A percentile compares a stretch with the other conserved stretches of the same genome.
Evolutionary conservation across 2,797 vertebrate genomes (phyloP).

Genomic region (Tapirus indicus): DNA sequence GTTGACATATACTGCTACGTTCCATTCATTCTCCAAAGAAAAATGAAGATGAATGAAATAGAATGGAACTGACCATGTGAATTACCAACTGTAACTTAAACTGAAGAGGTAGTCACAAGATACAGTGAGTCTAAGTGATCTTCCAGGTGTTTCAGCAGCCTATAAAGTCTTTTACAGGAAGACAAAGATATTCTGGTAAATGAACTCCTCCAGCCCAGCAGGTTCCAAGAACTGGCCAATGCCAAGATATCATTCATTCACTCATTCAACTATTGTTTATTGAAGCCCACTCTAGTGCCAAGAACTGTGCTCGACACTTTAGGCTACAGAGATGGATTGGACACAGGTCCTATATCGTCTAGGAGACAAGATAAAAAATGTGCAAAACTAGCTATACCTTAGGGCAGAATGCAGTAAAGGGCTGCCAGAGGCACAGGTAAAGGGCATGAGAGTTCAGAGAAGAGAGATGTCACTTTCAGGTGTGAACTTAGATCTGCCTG

Average conservation of each 20-base stretch:
- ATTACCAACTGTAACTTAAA: not conserved
- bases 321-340: not conserved
- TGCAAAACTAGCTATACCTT: not conserved
- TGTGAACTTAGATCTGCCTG: not conserved
- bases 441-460: not conserved
- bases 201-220: not conserved
- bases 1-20: not conserved
- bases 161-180: not conserved
- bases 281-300: not conserved
- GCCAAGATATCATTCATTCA: not conserved
- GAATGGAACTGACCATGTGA: not conserved
- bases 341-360: not conserved
- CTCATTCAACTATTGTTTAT: not conserved
- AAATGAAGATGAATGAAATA: not conserved
- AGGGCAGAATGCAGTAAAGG: not conserved
- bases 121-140: not conserved
- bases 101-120: not conserved
- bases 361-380: not conserved
- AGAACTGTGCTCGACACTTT: not conserved
- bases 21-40: not conserved
- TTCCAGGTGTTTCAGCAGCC: not conserved
- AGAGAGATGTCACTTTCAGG: not conserved
- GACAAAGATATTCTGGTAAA: conserved; percentile 1
- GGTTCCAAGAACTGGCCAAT: not conserved
- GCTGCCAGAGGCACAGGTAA: not conserved